Conservation (phyloP, 2,888 invertebrate genomes). For the Epinotia brunnichana region DNA sequence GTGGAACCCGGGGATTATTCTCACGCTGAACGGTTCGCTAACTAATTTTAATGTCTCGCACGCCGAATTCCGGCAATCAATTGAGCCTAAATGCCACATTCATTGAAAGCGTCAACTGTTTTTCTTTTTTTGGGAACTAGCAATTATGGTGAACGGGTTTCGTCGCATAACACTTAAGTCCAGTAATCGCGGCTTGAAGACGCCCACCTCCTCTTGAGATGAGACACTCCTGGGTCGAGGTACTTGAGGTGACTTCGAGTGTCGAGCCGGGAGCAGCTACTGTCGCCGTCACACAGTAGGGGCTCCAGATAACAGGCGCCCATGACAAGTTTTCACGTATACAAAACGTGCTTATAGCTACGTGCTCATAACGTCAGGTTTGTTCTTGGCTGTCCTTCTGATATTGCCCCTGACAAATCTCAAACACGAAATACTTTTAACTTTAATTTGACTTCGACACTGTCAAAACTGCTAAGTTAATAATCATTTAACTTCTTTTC, state of each 20-base stretch:
- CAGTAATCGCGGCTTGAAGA: slow-evolving; percentile 34
- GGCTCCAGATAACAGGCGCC: slow-evolving; percentile 35
- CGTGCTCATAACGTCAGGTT: slow-evolving; percentile 39
- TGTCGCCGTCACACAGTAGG: slow-evolving; percentile 37
- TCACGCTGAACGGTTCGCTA: slow-evolving; percentile 73
- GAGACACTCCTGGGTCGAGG: not conserved
- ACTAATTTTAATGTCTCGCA: slow-evolving; percentile 72
- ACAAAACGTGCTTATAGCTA: slow-evolving; percentile 39
- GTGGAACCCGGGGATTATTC: slow-evolving; percentile 77
- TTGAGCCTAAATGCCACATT: slow-evolving; percentile 28
- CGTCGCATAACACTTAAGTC: slow-evolving; percentile 30
- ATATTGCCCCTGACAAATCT: slow-evolving; percentile 2
- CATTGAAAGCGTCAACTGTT: slow-evolving; percentile 16
- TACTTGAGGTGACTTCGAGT: slow-evolving; percentile 33
- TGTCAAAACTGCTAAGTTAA: not conserved
- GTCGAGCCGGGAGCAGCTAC: slow-evolving; percentile 31
- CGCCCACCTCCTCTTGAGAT: slow-evolving; percentile 32
- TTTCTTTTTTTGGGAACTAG: slow-evolving; percentile 11
- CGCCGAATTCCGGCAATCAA: slow-evolving; percentile 40
- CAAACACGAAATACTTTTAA: not conserved
- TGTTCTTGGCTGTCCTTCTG: slow-evolving; percentile 11
- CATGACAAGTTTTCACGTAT: slow-evolving; percentile 34
- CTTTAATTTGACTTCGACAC: not conserved
- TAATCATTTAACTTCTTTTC: no score
- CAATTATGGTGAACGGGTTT: slow-evolving; percentile 17